Conservation (phyloP, 1,140 invertebrate species). For the Hypothenemus hampei region DNA sequence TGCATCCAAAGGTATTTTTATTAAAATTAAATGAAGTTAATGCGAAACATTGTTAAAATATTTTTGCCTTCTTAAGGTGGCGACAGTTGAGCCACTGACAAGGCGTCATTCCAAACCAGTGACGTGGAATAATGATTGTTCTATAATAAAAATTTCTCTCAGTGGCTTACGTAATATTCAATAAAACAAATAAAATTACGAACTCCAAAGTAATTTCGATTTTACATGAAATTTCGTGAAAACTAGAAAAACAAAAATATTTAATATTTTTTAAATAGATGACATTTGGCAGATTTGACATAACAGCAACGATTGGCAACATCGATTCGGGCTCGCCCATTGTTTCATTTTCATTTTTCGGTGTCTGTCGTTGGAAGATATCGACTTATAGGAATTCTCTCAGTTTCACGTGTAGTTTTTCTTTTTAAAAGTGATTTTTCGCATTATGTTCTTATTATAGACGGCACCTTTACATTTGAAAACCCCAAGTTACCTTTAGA, state of each 20-base stretch:
- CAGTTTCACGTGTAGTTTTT: no score
- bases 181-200: no score
- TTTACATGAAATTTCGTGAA: not conserved
- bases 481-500: no score
- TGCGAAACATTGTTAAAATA: not conserved
- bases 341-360: slow-evolving; percentile 2
- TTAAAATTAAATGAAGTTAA: not conserved
- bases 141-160: no score
- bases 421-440: not conserved
- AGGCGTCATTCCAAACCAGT: slow-evolving; percentile 11
- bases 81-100: not conserved
- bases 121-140: no score
- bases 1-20: not conserved
- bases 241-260: not conserved
- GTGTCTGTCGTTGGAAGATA: no score
- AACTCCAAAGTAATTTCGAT: no score
- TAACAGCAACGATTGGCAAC: not conserved
- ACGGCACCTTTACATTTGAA: not conserved
- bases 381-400: no score
- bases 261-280: not conserved
- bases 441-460: not conserved
- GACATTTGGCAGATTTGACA: not conserved
- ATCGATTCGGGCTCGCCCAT: not conserved
- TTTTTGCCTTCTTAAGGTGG: slow-evolving; percentile 6
- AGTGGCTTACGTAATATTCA: no score